Evolutionary conservation across 2,797 vertebrate genomes (phyloP).

Genomic region (Chrysocyon brachyurus): DNA sequence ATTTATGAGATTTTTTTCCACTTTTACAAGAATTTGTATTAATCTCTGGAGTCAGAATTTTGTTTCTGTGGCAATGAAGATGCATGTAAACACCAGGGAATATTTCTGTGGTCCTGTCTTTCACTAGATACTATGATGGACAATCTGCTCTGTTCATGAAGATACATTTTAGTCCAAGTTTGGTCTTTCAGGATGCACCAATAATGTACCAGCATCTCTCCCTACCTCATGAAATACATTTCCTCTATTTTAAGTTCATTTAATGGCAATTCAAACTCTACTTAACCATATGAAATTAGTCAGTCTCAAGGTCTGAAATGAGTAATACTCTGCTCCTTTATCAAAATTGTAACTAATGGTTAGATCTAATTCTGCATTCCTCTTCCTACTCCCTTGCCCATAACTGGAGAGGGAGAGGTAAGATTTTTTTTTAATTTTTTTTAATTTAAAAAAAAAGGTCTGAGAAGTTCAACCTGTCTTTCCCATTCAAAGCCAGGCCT

Average conservation of each 20-base stretch:
- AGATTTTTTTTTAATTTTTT: neutral
- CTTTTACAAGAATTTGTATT: neutral
- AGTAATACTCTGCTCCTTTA: neutral
- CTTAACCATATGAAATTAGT: neutral
- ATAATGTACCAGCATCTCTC: neutral
- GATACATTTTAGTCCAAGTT: neutral
- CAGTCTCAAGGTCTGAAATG: neutral
- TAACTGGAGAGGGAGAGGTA: neutral
- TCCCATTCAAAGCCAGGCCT: neutral
- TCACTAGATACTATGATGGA: neutral
- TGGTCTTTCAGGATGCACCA: neutral
- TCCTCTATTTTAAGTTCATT: neutral
- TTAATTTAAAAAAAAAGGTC: neutral
- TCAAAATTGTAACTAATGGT: neutral
- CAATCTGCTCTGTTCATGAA: neutral
- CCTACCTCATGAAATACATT: neutral
- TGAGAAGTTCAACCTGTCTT: neutral
- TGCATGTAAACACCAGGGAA: too few species aligned
- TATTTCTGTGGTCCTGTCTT: neutral
- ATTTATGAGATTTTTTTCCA: neutral
- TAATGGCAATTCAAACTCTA: neutral
- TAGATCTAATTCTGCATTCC: neutral
- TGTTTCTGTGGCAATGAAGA: neutral
- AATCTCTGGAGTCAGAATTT: constrained; percentile 12
- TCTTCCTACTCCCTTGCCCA: neutral